Evolutionary conservation across 1,140 invertebrate species (phyloP).

Genomic region (Magallana gigas): DNA sequence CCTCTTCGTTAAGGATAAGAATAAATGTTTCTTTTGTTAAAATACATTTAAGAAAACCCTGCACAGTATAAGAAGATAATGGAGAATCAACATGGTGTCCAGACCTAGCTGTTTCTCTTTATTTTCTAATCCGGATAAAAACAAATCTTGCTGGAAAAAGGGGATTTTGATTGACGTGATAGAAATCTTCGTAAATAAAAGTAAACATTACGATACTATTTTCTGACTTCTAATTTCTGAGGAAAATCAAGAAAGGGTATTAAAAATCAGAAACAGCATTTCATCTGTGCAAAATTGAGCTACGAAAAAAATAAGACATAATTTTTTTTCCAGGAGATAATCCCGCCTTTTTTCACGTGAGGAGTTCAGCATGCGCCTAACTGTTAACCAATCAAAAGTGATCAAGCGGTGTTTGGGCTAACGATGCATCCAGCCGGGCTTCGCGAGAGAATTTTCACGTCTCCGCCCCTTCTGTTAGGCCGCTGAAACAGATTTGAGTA

Average conservation of each 20-base stretch:
- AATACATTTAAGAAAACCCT: background rate
- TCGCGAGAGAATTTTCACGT: background rate
- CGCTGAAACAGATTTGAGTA: conserved; percentile 31
- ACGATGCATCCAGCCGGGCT: conserved; percentile 20
- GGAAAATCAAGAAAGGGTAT: background rate
- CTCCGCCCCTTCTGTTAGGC: conserved; percentile 1
- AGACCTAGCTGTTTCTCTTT: background rate
- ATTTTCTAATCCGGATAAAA: conserved; percentile 19
- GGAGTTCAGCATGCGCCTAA: conserved; percentile 6
- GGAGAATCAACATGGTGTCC: background rate
- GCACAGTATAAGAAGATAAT: background rate
- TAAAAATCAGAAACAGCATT: background rate
- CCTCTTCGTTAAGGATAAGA: background rate
- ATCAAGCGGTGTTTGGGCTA: background rate
- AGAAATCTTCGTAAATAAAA: background rate
- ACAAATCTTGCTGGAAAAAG: background rate
- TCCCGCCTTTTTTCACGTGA: conserved; percentile 24
- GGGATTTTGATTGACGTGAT: background rate
- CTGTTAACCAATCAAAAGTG: background rate
- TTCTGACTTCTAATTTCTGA: background rate
- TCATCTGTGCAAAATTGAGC: background rate
- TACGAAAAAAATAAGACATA: conserved; percentile 1
- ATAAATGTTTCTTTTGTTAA: background rate
- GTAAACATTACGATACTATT: background rate
- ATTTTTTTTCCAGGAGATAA: conserved; percentile 3